Base-by-base conservation (phyloP, 2,888 invertebrate genomes). In the Drosophila sordidula region DNA sequence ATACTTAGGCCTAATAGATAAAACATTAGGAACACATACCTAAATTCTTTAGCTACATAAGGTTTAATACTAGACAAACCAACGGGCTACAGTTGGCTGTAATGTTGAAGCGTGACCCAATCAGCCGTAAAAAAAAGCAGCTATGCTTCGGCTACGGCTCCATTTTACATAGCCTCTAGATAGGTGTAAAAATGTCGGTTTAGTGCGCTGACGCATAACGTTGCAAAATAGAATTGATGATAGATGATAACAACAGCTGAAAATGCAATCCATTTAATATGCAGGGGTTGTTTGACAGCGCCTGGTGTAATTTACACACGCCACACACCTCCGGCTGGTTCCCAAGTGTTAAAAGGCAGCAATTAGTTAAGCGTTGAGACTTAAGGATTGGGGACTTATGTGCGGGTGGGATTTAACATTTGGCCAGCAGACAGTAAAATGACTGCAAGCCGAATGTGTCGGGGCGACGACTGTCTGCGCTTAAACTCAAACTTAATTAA, bases 151-250 rank as follows among this genome's bases (percentile, higher is more conserved):
- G 41, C 70, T 26, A 42, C 39, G 38, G 47, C 50, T 46, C 52
- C 46, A 26, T 47, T 54, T 36, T 46, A 45, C 51, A 34, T 45
- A 54, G 32, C 68, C 87, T 65, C 64, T 59, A 67, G 70, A 87
- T 81, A 89, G 85, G 89, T 86, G 85, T 86, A 89, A 89, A 89
- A 86, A 86, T 86, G 89, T 87, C 82, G 80, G 85, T 72, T 86
- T 89, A 86, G 88, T 85, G 77, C 85, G 71, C 62, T 89, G 88
- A 89, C 86, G 85, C 85, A 88, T 89, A 73, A 84, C 52, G 49
- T 59, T 62, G 67, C 55, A 82, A 75, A 73, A 68, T 64, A 62
- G 55, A 76, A 67, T 62, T 49, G 70, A 54, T 57, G 72, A 85
- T 80, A 78, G 68, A 63, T 75, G 80, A 87, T 89, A 88, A 71